Evolutionary conservation across 2,113 vertebrate species (phyloP), one percentile per base, ranked within the genome.

Genomic region (Tylochromis polylepis): DNA sequence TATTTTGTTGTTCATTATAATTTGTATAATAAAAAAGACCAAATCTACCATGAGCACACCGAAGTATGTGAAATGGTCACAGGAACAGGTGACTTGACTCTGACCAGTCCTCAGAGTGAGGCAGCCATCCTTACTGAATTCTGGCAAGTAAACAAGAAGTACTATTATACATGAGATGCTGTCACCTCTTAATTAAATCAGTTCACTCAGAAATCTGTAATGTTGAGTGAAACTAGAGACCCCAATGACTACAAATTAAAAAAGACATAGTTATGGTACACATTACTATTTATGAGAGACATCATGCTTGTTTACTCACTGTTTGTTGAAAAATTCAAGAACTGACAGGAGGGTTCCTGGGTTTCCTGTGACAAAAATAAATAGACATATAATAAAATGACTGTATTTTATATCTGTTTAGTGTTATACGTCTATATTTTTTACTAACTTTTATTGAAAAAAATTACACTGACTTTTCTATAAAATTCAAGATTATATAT

Each of bases 1-100:
- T 43, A 43, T 12, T 15, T 67, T 65, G 22, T 15, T 67, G 62
- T 70, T 41, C 62, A 15, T 24, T 67, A 24, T 3, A 0, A 8
- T 24, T 15, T 70, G 65, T 70, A 43, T 24, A 18, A 31, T 18
- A 10, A 46, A n/a, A 36, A 75, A 38, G 6, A 5, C 6, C 29
- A 11, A 16, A 27, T 88, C 12, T 89, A 95, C 94, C 87, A 95
- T 3, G 10, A 95, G 91, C 12, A 95, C 22, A 9, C 59, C 93
- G 5, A 94, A 95, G 83, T 89, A 90, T n/a, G 93, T 94, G 84
- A 95, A 85, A 84, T 95, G 94, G 36, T 93, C 5, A 62, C 91
- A 94, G 70, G 79, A 88, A 57, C 94, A 95, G 85, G 79, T 93
- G 84, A 93, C 3, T 4, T 80, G 0, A 53, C 7, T 78, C 75